Base-by-base conservation (phyloP, 1,140 invertebrate species). In the Drosophila pseudoananassae region DNA sequence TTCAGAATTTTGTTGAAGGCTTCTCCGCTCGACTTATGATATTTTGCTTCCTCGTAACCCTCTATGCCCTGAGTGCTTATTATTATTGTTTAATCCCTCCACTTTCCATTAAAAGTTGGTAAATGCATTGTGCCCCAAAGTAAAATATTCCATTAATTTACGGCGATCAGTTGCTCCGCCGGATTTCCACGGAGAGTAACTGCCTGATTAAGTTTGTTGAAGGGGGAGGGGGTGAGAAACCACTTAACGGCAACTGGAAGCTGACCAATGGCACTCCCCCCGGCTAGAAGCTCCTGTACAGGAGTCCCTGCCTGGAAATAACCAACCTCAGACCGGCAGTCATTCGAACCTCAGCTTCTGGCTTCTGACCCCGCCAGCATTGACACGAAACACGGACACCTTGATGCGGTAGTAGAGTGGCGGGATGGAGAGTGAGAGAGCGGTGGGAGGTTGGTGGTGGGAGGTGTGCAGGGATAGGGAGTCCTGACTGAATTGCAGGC, bases 301-400 rank as follows among this genome's bases (percentile, higher is more conserved):
- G 36, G n/a, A 4, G n/a, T 38, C 38, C 14, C 40, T 3, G 1
- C 15, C 5, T 43, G n/a, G 15, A 17, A 43, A 17, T 8, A 43
- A 43, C 14, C 40, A 17, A 43, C 40, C 15, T 17, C 15, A 17
- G 6, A 43, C 40, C 40, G 40, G 36, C 60, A 61, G 43, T 36
- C 63, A 55, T 23, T 68, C 31, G 55, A 69, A 69, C 66, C 63
- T 69, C 66, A 31, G 66, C 40, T 43, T 7, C 40, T 43, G 40
- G 40, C 15, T 20, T 14, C 25, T 31, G 12, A 9, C 15, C 33
- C 50, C 50, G 29, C 50, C 23, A 33, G 50, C 50, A 52, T 36
- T 52, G 54, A 61, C 49, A 61, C 59, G 57, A 43, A 54, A 61
- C 49, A 61, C 59, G 57, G 50, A 54, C 49, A 45, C 51, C 49